Percentiles rank a stretch among this genome's conserved stretches.
Evolutionary conservation across 2,113 vertebrate species (phyloP).

Genomic region (Eptesicus fuscus): DNA sequence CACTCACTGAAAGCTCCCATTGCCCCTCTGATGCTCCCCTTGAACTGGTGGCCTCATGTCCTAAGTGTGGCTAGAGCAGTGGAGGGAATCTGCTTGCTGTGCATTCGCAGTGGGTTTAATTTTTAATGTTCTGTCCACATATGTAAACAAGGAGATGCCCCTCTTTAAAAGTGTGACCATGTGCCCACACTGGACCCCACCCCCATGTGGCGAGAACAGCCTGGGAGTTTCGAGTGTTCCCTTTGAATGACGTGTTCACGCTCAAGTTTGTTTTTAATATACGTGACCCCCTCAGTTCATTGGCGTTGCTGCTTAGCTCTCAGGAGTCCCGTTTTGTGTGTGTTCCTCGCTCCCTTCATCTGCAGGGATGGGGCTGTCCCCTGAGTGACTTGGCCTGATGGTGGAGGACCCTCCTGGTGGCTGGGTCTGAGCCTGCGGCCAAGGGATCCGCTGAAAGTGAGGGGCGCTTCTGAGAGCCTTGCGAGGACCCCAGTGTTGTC

Average conservation of each 20-base stretch:
- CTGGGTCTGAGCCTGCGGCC: no score
- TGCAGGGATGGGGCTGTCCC: fast-evolving
- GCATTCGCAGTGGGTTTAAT: fast-evolving
- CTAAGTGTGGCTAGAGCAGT: background rate
- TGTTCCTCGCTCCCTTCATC: no score
- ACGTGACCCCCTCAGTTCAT: fast-evolving
- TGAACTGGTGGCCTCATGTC: background rate
- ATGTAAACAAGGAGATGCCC: fast-evolving
- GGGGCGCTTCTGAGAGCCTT: no score
- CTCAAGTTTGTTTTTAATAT: background rate
- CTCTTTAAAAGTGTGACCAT: fast-evolving
- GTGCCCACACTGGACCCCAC: fast-evolving
- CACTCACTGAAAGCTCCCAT: background rate
- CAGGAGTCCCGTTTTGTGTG: background rate
- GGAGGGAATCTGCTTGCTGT: no score
- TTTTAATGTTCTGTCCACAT: no score
- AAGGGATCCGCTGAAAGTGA: no score
- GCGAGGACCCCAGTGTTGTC: fast-evolving
- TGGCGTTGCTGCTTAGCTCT: fast-evolving
- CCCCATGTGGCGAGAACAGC: fast-evolving
- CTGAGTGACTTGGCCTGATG: fast-evolving
- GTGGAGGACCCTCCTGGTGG: fast-evolving
- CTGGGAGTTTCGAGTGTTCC: fast-evolving
- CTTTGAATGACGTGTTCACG: fast-evolving
- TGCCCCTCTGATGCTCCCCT: no score